Evolutionary conservation across 2,797 vertebrate genomes (phyloP).

Genomic region (Phalloptychus januarius): DNA sequence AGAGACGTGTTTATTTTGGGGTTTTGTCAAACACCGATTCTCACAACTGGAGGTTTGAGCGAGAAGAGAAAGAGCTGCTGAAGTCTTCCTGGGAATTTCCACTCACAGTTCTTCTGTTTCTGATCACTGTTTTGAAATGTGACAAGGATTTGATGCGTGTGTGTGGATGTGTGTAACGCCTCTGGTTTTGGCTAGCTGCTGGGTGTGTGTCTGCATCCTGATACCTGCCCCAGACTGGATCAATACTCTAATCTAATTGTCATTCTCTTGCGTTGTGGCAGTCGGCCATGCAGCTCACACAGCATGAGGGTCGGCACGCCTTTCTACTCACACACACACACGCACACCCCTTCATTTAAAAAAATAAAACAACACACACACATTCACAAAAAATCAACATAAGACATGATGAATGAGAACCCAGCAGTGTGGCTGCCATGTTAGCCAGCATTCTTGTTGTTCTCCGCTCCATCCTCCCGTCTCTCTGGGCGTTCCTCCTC

Average conservation of each 20-base stretch:
- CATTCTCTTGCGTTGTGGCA: constrained; percentile 65
- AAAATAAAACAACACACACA: constrained; percentile 3
- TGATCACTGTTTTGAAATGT: neutral
- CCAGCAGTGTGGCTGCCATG: constrained; percentile 1
- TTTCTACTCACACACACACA: neutral
- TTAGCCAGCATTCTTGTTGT: constrained; percentile 21
- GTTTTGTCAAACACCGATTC: constrained; percentile 9
- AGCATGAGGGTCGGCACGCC: constrained; percentile 2
- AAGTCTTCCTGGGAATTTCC: neutral
- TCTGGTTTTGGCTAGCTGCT: constrained; percentile 22
- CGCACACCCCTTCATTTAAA: neutral
- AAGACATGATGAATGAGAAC: constrained; percentile 56
- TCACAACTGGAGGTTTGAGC: neutral
- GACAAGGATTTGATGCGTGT: neutral
- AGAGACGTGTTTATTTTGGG: neutral
- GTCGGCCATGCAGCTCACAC: constrained; percentile 22
- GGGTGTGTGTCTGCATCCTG: constrained; percentile 69
- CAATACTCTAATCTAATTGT: constrained; percentile 81
- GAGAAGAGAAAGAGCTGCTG: neutral
- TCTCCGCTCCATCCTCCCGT: constrained; percentile 31
- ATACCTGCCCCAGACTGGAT: constrained; percentile 81
- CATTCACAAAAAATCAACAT: constrained; percentile 12
- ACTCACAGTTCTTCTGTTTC: neutral
- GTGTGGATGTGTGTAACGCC: constrained; percentile 40
- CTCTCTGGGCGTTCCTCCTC: constrained; percentile 67